Base-by-base conservation (phyloP, 2,888 invertebrate species). In the Zele albiditarsus region DNA sequence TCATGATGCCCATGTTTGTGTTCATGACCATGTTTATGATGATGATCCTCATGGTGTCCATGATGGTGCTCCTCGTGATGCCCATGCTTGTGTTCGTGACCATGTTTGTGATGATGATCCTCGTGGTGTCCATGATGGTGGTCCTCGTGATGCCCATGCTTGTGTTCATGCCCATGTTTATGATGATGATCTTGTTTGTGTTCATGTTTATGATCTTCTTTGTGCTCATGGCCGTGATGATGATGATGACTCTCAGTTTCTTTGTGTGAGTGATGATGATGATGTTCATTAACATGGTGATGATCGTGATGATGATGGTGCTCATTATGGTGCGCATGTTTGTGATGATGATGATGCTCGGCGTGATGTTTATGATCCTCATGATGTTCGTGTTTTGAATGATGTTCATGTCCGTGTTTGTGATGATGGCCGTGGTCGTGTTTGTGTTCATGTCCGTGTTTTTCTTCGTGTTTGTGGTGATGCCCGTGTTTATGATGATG, bases 221-320 rank as follows among this genome's bases (percentile, higher is more conserved):
- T 85, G 70, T 87, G 85, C 4, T 84, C 85, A 58, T 86, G 84
- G 1, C 86, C 85, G 38, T 85, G 86, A 73, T 85, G 85, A 28
- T 86, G 86, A 65, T 86, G 87, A 76, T 86, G 87, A 0, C 78
- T 79, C 72, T 87, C 87, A 28, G 84, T 82, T 75, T 86, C 85
- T 77, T 86, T 86, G 69, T 86, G 86, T 2, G 80, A 79, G 25
- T 86, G 86, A 68, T 86, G 86, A 72, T 86, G 86, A 66, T 86
- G 86, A 75, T 86, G 86, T 46, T 86, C 84, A 63, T 86, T 86
- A 3, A 83, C 79, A 25, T 87, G 87, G 49, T 87, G 82, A 69
- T 87, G 87, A 0, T 86, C 85, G 53, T 87, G 86, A 14, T 87
- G 87, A 58, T 87, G 87, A 33, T 86, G 85, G 65, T 86, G 85